Base-by-base conservation (phyloP, 2,888 invertebrate species). In the Harpalus rubripes region DNA sequence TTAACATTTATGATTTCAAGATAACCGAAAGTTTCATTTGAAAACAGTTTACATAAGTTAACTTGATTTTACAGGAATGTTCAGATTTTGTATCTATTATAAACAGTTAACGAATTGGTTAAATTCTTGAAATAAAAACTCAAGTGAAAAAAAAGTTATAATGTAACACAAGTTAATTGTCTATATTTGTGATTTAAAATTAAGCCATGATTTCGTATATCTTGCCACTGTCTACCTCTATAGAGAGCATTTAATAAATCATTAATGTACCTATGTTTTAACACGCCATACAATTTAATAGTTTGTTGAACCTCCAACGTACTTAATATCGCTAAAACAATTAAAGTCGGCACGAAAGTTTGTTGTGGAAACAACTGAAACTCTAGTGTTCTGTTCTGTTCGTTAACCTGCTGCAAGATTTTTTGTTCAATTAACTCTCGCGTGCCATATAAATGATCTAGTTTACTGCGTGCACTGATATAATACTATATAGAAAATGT, bases 401-500 rank as follows among this genome's bases (percentile, higher is more conserved):
- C 22, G 12, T 63, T 63, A 63, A 63, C 63, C 63, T 63, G 63
- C 44, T 22, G 26, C 18, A 22, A 22, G 18, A 63, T 63, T 63
- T 22, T 59, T 59, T 59, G 63, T 63, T 12, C 63, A 63, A 63
- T 63, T 63, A 18, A 10, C 1, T 26, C 22, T 63, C 12, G 63
- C 63, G 63, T 63, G 63, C 63, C 63, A 63, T 63, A 63, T 63
- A 63, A 63, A 63, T 63, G 22, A 26, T 63, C 63, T 63, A 63
- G 63, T 63, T 63, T 63, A 26, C 63, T 5, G 26, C 63, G 22
- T 63, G 26, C 63, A 22, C 22, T 63, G 22, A 56, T 58, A 78
- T 52, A 76, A 76, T 44, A 22, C n/a, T 22, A 18, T 32, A 68
- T 72, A 39, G 39, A 68, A 68, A 72, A 41, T 7, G 41, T 52